Conservation (phyloP, 2,888 invertebrate genomes). For the Lithophane ornitopus region DNA sequence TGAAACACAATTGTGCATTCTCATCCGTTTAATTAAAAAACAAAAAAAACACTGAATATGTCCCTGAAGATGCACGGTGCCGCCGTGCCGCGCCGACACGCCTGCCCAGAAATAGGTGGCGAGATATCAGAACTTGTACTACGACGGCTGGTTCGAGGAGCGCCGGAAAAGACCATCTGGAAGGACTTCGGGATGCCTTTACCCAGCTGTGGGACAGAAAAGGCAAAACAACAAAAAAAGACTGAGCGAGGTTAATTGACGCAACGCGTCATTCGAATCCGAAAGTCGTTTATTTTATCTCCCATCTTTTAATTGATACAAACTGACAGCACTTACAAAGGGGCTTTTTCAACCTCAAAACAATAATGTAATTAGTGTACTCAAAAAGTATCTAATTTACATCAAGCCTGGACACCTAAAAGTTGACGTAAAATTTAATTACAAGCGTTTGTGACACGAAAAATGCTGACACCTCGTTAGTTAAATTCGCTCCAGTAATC, state of each 20-base stretch:
- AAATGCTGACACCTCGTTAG: conserved; percentile 29
- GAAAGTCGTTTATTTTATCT: not conserved
- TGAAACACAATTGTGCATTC: not conserved
- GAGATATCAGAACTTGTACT: not conserved
- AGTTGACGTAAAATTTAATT: not conserved
- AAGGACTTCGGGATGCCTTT: not conserved
- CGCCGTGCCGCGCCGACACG: no score
- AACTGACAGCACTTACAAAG: not conserved
- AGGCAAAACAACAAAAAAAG: not conserved
- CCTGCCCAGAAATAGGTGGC: not conserved
- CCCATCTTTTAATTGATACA: not conserved
- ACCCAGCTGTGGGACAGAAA: not conserved
- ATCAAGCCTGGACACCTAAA: not conserved
- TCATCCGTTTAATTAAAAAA: not conserved
- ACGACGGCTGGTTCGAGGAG: no score
- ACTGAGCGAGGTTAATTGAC: not conserved
- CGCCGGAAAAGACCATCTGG: not conserved
- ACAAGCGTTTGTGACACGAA: conserved; percentile 2
- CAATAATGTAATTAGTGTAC: not conserved
- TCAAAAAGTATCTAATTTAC: not conserved
- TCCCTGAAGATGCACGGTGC: not conserved
- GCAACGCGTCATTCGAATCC: not conserved
- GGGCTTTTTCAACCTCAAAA: not conserved
- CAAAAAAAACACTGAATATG: not conserved
- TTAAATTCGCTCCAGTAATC: conserved; percentile 27